Evolutionary conservation across 2,888 invertebrate genomes (phyloP).

Genomic region (Scotopteryx bipunctaria): DNA sequence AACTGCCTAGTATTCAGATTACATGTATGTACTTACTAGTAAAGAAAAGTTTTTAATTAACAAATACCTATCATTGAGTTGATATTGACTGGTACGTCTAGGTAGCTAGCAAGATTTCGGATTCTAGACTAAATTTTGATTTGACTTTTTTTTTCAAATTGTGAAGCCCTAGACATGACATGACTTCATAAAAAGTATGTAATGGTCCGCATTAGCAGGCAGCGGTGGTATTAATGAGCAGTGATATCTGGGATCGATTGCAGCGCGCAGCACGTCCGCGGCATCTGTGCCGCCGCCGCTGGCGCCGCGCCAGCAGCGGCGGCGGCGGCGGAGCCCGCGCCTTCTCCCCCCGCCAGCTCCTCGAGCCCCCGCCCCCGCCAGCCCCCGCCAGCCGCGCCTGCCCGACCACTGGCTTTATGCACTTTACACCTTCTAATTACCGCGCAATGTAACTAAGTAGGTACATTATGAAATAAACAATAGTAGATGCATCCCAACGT

Average conservation of each 20-base stretch:
- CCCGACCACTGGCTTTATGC: not conserved
- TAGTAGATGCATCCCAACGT: too few relatives aligned
- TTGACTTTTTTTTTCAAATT: not conserved
- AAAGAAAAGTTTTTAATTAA: not conserved
- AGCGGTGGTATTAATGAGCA: slow-evolving; percentile 11
- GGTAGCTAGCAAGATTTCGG: too few relatives aligned
- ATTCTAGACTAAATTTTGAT: not conserved
- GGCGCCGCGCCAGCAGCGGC: slow-evolving; percentile 33
- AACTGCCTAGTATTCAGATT: too few relatives aligned
- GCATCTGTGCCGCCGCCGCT: slow-evolving; percentile 23
- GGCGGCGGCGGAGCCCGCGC: too few relatives aligned
- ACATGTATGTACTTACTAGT: too few relatives aligned
- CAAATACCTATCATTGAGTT: too few relatives aligned
- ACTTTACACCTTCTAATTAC: not conserved
- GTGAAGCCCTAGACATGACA: not conserved
- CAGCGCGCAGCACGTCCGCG: slow-evolving; percentile 28
- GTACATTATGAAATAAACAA: too few relatives aligned
- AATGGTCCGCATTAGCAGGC: slow-evolving; percentile 1
- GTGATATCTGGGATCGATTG: slow-evolving; percentile 29
- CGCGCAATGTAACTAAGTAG: too few relatives aligned
- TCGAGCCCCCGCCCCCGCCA: not conserved
- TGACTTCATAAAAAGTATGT: not conserved
- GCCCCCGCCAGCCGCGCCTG: not conserved
- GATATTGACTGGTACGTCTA: too few relatives aligned
- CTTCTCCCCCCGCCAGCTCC: not conserved